Percentiles rank a stretch among this genome's conserved stretches.
These are phyloP conservation scores for Cliona cf. orientalis DNA, from an alignment of 37 sponge, comb jelly and placozoan genomes.

Conservation along the genomic window DNA sequence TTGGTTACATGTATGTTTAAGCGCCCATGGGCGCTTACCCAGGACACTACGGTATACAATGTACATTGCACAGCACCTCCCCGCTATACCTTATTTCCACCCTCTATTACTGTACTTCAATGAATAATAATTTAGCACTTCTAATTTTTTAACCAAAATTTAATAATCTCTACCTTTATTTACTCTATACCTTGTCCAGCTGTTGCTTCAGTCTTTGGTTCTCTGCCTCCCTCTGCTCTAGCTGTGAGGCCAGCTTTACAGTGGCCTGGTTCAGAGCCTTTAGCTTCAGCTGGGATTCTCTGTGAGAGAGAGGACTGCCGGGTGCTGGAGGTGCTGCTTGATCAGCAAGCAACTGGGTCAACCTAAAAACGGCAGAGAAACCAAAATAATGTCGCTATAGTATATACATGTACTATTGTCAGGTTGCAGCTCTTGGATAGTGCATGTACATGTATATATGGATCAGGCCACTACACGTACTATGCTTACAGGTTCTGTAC, in stretches of 20 bases:
- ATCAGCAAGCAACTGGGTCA: background rate
- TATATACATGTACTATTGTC: background rate
- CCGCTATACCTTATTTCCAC: background rate
- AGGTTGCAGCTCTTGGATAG: too few species aligned
- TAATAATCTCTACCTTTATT: too few species aligned
- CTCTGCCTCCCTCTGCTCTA: slow-evolving; percentile 17
- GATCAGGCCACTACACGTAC: too few species aligned
- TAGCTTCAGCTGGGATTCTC: slow-evolving; percentile 35
- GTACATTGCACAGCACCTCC: too few species aligned
- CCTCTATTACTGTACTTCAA: too few species aligned
- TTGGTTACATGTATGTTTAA: too few species aligned
- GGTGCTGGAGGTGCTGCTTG: background rate
- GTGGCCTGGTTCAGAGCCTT: slow-evolving; percentile 53
- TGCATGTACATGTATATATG: too few species aligned
- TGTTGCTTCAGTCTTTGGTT: slow-evolving; percentile 26
- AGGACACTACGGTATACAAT: too few species aligned
- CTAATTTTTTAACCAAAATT: too few species aligned
- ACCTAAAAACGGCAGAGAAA: background rate
- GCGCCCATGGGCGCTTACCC: too few species aligned
- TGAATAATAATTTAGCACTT: too few species aligned
- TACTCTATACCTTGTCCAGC: slow-evolving; percentile 4
- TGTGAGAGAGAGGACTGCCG: slow-evolving; percentile 6
- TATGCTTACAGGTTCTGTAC: too few species aligned
- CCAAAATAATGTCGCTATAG: background rate
- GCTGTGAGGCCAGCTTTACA: slow-evolving; percentile 37